Evolutionary conservation across 2,888 invertebrate genomes (phyloP).

Genomic region (Priocnemis perturbator): DNA sequence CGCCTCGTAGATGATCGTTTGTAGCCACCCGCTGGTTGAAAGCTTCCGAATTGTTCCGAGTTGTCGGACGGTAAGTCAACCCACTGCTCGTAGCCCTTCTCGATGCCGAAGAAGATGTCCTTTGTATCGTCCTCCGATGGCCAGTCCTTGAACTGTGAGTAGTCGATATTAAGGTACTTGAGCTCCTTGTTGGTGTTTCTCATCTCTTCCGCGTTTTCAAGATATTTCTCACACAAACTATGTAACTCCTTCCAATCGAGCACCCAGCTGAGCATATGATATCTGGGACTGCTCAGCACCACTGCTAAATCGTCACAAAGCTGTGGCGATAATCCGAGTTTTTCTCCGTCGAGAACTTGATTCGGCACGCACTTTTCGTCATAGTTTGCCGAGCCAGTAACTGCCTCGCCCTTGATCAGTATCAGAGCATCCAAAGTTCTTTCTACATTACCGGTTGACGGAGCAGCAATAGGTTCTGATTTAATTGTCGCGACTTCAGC

Average conservation of each 20-base stretch:
- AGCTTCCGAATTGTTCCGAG: conserved; percentile 69
- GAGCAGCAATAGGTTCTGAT: conserved; percentile 52
- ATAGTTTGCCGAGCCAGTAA: conserved; percentile 79
- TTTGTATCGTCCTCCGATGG: conserved; percentile 78
- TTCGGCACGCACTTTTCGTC: conserved; percentile 80
- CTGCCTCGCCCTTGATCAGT: conserved; percentile 77
- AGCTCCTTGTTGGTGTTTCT: conserved; percentile 83
- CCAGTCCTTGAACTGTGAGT: conserved; percentile 81
- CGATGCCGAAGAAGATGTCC: conserved; percentile 79
- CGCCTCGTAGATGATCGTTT: conserved; percentile 64
- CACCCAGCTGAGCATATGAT: conserved; percentile 85
- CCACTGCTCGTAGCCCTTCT: conserved; percentile 79
- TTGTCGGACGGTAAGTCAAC: conserved; percentile 68
- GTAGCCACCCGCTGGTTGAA: conserved; percentile 65
- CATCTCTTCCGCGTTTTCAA: conserved; percentile 79
- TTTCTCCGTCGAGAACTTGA: conserved; percentile 80
- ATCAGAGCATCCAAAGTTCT: conserved; percentile 76
- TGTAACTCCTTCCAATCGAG: conserved; percentile 79
- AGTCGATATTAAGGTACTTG: conserved; percentile 86
- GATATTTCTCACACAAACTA: conserved; percentile 78
- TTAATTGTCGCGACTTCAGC: conserved; percentile 47
- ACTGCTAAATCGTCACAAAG: conserved; percentile 84
- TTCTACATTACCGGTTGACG: conserved; percentile 74
- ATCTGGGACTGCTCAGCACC: conserved; percentile 82
- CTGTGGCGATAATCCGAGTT: conserved; percentile 81